Evolutionary conservation across 2,888 invertebrate species (phyloP).

Genomic region (Alsophila aescularia): DNA sequence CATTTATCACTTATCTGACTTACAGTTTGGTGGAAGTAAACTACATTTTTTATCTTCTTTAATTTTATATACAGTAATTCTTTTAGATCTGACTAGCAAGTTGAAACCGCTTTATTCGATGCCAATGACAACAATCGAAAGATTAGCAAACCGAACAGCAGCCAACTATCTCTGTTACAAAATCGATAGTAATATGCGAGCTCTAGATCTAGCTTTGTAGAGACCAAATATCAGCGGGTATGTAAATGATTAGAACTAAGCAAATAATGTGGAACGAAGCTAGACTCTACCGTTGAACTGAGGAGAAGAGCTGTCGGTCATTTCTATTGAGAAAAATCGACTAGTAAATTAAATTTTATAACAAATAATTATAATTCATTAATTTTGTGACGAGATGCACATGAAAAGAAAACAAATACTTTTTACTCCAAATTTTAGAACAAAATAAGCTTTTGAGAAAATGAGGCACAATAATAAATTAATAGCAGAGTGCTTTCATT

Average conservation of each 20-base stretch:
- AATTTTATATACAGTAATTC: not conserved
- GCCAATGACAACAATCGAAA: constrained; percentile 17
- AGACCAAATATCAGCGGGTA: constrained; percentile 24
- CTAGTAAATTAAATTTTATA: too few species aligned
- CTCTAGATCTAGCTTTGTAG: constrained; percentile 7
- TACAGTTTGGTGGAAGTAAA: too few species aligned
- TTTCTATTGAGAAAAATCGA: not conserved
- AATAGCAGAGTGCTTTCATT: too few species aligned
- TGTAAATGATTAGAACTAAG: constrained; percentile 15
- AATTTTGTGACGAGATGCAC: too few species aligned
- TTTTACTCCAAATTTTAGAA: too few species aligned
- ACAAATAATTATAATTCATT: too few species aligned
- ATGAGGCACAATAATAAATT: not conserved
- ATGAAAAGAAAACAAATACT: too few species aligned
- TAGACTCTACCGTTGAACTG: not conserved
- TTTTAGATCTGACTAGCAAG: not conserved
- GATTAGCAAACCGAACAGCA: constrained; percentile 16
- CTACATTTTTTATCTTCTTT: too few species aligned
- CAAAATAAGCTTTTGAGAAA: too few species aligned
- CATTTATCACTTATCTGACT: too few species aligned
- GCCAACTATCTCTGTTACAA: constrained; percentile 20
- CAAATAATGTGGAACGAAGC: not conserved
- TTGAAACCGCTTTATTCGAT: constrained; percentile 5
- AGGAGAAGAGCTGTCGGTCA: not conserved
- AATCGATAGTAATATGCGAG: constrained; percentile 7